Evolutionary conservation across 37 sponge, comb jelly and placozoan species (phyloP).

Genomic region (Halichondria panicea): DNA sequence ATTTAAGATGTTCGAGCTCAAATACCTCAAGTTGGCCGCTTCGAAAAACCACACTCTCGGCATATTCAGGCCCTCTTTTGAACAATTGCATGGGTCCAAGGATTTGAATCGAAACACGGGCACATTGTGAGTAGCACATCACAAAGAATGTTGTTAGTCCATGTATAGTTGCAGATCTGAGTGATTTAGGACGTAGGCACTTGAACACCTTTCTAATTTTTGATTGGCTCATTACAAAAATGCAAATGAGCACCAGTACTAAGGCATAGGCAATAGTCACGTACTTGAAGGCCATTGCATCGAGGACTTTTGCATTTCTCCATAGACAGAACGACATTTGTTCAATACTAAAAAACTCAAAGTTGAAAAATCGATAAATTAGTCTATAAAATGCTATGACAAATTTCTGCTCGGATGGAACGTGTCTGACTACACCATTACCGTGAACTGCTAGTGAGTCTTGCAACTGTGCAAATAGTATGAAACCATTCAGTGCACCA

Average conservation of each 20-base stretch:
- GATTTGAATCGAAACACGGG: constrained; percentile 33
- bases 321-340: constrained; percentile 40
- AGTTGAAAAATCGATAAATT: constrained; percentile 42
- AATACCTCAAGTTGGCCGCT: constrained; percentile 30
- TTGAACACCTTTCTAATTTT: not conserved
- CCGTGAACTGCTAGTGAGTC: constrained; percentile 12
- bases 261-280: constrained; percentile 43
- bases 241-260: not conserved
- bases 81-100: constrained; percentile 5
- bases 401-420: not conserved
- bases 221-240: constrained; percentile 1
- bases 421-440: constrained; percentile 9
- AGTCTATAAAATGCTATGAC: not conserved
- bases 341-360: constrained; percentile 42
- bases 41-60: constrained; percentile 1
- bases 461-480: constrained; percentile 36
- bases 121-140: constrained; percentile 45
- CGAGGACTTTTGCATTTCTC: constrained; percentile 34
- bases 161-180: constrained; percentile 8
- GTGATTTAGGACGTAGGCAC: not conserved
- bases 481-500: constrained; percentile 22
- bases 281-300: constrained; percentile 38
- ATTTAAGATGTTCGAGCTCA: constrained; percentile 19
- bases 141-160: constrained; percentile 42
- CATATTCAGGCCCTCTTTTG: too few species aligned